phyloP scores from a whole-genome alignment of 2,797 vertebrate species.

The Leptodactylus fallax region DNA sequence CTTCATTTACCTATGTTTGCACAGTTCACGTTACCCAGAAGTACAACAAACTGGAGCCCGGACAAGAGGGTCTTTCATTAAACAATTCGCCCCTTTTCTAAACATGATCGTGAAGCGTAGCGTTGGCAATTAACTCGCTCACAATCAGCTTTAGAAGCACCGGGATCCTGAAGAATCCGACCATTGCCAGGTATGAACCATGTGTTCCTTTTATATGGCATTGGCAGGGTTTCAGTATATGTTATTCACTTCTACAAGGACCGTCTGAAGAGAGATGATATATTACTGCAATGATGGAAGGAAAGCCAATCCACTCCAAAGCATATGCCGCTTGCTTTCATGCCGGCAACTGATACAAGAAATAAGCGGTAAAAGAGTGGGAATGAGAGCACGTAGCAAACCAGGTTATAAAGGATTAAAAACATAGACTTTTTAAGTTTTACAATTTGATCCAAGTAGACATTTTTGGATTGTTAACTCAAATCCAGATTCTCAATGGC shows the following conservation, averaged over 20 bases:
- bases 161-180: neutral
- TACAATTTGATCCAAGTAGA: neutral
- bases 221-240: conserved; percentile 38
- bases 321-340: conserved; percentile 25
- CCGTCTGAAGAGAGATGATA: conserved; percentile 44
- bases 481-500: neutral
- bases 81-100: conserved; percentile 36
- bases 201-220: conserved; percentile 49
- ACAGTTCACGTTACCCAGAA: conserved; percentile 56
- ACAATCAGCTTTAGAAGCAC: conserved; percentile 37
- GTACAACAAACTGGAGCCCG: conserved; percentile 40
- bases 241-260: conserved; percentile 40
- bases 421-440: neutral
- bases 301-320: conserved; percentile 35
- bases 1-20: conserved; percentile 60
- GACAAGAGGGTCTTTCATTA: conserved; percentile 58
- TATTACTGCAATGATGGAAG: conserved; percentile 41
- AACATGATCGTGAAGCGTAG: conserved; percentile 49
- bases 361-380: conserved; percentile 15
- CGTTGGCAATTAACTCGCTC: conserved; percentile 40
- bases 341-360: conserved; percentile 24
- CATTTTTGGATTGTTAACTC: neutral
- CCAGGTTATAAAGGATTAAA: neutral
- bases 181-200: conserved; percentile 50
- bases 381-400: neutral